A percentile compares a stretch with the other conserved stretches of the same genome.
Conservation (phyloP, 2,113 vertebrate species). For the Circaetus cinerascens region DNA sequence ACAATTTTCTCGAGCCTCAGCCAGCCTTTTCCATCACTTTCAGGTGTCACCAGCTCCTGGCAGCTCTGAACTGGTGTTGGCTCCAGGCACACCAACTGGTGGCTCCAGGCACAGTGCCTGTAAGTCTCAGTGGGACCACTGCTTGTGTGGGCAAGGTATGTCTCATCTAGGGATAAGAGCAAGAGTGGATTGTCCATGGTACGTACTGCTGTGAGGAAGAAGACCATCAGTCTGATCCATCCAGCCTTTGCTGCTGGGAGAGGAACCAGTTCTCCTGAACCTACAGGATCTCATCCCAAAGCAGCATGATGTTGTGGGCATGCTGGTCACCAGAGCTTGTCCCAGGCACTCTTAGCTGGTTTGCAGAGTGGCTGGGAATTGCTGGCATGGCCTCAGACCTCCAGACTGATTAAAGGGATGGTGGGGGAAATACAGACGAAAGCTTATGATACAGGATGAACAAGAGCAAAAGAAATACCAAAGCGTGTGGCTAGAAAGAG, state of each 20-base stretch:
- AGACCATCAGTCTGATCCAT: neutral
- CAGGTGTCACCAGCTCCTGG: neutral
- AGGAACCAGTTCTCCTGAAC: neutral
- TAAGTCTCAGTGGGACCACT: neutral
- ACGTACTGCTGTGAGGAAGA: neutral
- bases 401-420: neutral
- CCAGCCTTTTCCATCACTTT: neutral
- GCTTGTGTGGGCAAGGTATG: neutral
- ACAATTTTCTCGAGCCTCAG: accelerated
- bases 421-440: neutral
- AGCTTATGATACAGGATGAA: neutral
- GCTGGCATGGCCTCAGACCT: neutral
- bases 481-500: neutral
- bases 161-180: neutral
- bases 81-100: neutral
- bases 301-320: neutral
- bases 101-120: neutral
- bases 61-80: neutral
- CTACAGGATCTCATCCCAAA: neutral
- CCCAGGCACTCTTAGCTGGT: no score
- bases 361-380: neutral
- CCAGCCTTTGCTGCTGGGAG: neutral
- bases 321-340: neutral
- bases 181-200: neutral
- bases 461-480: neutral